These are phyloP conservation scores for Hucho hucho DNA, from an alignment of 2,113 vertebrate genomes.

Conservation along the genomic window DNA sequence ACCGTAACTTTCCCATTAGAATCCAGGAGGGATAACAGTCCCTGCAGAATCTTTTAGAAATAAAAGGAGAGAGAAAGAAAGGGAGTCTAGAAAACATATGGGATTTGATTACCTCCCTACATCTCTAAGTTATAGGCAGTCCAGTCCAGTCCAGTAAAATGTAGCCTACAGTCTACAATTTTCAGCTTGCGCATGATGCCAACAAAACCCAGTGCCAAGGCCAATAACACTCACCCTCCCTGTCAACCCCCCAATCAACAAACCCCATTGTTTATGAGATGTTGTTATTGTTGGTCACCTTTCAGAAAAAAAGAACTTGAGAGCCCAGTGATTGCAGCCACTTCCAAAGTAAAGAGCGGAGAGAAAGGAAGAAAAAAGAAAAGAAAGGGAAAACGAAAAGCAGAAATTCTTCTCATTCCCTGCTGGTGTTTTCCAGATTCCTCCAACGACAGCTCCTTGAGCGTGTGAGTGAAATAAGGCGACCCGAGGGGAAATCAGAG, in stretches of 20 bases:
- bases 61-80: not conserved
- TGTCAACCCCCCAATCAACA: constrained; percentile 83
- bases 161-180: constrained; percentile 73
- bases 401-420: constrained; percentile 78
- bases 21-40: not conserved
- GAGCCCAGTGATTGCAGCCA: constrained; percentile 67
- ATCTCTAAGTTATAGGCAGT: too few species aligned
- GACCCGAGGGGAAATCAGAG: constrained; percentile 57
- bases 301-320: constrained; percentile 84
- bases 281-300: constrained; percentile 91
- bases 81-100: too few species aligned
- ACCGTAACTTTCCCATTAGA: not conserved
- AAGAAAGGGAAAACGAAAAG: constrained; percentile 47
- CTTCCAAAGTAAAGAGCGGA: constrained; percentile 71
- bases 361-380: not conserved
- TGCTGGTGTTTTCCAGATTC: constrained; percentile 76
- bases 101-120: constrained; percentile 64
- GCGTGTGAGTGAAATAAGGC: constrained; percentile 61
- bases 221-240: constrained; percentile 80
- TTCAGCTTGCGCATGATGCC: constrained; percentile 38
- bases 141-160: constrained; percentile 36
- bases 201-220: constrained; percentile 66
- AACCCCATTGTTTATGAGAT: constrained; percentile 95
- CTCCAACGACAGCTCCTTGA: constrained; percentile 63
- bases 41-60: not conserved